Evolutionary conservation across 64 coral and sea anemone genomes (phyloP).

Genomic region (Exaiptasia diaphana): DNA sequence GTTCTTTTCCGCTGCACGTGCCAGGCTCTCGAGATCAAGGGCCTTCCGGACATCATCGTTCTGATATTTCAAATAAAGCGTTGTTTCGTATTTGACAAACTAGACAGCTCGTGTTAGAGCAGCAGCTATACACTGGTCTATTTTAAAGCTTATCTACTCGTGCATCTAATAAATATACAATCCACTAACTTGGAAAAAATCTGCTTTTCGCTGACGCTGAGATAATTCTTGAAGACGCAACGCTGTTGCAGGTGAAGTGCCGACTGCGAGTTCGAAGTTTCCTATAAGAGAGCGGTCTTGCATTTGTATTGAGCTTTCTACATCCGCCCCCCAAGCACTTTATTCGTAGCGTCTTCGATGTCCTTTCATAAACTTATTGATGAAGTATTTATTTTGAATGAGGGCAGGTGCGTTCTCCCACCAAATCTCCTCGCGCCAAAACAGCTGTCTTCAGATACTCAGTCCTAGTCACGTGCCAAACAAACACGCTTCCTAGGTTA

Average conservation of each 20-base stretch:
- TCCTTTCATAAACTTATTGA: conserved; percentile 99
- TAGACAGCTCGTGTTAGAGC: too few relatives aligned
- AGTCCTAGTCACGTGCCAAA: conserved; percentile 56
- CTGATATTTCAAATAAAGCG: conserved; percentile 76
- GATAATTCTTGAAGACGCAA: too few relatives aligned
- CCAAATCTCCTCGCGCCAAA: conserved; percentile 61
- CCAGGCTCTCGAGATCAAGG: conserved; percentile 64
- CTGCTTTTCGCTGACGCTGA: too few relatives aligned
- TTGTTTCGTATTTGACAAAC: conserved; percentile 70
- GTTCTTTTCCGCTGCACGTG: conserved; percentile 86
- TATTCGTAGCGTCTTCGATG: conserved; percentile 88
- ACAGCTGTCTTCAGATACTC: conserved; percentile 61
- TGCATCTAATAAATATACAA: too few relatives aligned
- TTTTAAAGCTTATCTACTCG: too few relatives aligned
- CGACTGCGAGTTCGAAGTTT: conserved; percentile 4
- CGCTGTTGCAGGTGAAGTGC: background rate
- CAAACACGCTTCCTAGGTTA: background rate
- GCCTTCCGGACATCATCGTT: conserved; percentile 89
- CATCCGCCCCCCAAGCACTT: conserved; percentile 94
- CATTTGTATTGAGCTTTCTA: conserved; percentile 87
- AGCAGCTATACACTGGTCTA: too few relatives aligned
- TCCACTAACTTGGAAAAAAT: too few relatives aligned
- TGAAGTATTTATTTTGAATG: conserved; percentile 99
- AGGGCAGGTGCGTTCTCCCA: conserved; percentile 88
- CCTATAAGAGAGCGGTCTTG: conserved; percentile 13